Conservation (phyloP, 2,113 vertebrate genomes). For the Alectura lathami region DNA sequence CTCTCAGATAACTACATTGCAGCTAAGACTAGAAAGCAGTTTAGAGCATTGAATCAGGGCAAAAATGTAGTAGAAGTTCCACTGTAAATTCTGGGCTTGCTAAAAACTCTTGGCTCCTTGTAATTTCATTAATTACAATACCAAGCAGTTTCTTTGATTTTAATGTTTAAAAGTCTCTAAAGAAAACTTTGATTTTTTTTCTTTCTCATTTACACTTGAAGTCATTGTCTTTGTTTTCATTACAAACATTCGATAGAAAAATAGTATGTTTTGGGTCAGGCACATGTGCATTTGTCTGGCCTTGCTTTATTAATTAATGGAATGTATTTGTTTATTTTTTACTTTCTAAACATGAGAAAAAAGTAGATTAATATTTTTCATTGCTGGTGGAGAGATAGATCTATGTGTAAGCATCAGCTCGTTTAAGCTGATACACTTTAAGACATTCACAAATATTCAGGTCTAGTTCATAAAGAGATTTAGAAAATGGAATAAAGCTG, state of each 20-base stretch:
- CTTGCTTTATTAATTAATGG: conserved; percentile 13
- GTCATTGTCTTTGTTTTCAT: conserved; percentile 20
- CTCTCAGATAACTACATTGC: conserved; percentile 1
- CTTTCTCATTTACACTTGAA: conserved; percentile 41
- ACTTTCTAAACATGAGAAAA: neutral
- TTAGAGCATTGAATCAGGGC: conserved; percentile 15
- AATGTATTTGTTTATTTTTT: neutral
- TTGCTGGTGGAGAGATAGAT: neutral
- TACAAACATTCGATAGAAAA: conserved; percentile 1
- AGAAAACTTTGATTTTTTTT: conserved; percentile 38
- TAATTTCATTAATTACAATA: conserved; percentile 47
- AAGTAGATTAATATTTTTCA: neutral
- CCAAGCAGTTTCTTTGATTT: conserved; percentile 56
- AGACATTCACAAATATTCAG: neutral
- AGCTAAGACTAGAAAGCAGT: conserved; percentile 32
- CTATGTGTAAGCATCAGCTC: neutral
- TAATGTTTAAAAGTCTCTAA: conserved; percentile 52
- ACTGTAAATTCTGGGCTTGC: conserved; percentile 34
- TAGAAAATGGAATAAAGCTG: neutral
- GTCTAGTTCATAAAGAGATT: neutral
- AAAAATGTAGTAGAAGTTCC: conserved; percentile 52
- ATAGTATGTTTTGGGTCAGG: neutral
- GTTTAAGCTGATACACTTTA: neutral
- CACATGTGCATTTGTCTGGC: neutral
- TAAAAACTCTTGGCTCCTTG: conserved; percentile 46